Conservation (phyloP, 1,140 invertebrate genomes). For the Ostrea edulis region DNA sequence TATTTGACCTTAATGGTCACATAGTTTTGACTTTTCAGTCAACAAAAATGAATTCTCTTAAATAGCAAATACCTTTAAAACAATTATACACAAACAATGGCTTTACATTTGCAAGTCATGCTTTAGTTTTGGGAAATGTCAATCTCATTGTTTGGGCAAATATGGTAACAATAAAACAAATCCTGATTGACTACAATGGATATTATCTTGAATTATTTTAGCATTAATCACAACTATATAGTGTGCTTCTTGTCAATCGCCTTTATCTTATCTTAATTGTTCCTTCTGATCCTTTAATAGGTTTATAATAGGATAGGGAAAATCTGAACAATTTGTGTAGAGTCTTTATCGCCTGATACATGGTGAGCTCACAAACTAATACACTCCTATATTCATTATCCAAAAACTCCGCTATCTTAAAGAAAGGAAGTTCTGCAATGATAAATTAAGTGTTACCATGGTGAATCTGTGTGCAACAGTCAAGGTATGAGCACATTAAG, state of each 20-base stretch:
- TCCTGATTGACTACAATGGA: not conserved
- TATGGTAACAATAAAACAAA: constrained; percentile 8
- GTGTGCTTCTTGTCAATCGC: not conserved
- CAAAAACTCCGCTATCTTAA: no score
- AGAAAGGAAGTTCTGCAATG: no score
- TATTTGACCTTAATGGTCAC: no score
- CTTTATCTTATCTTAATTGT: not conserved
- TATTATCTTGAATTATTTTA: not conserved
- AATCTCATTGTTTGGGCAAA: not conserved
- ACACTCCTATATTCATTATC: not conserved
- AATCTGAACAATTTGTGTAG: not conserved
- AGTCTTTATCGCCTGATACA: not conserved
- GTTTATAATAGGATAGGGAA: not conserved
- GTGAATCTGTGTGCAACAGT: no score
- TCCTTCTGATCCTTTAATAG: not conserved
- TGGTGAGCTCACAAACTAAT: not conserved
- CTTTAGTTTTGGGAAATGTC: not conserved
- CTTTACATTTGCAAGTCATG: not conserved
- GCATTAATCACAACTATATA: not conserved
- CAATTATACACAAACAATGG: no score
- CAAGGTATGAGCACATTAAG: no score
- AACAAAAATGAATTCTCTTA: no score
- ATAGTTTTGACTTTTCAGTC: no score
- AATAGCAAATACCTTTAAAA: no score
- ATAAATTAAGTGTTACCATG: no score